Evolutionary conservation across 2,888 invertebrate species (phyloP).

Genomic region (Altica lythri): DNA sequence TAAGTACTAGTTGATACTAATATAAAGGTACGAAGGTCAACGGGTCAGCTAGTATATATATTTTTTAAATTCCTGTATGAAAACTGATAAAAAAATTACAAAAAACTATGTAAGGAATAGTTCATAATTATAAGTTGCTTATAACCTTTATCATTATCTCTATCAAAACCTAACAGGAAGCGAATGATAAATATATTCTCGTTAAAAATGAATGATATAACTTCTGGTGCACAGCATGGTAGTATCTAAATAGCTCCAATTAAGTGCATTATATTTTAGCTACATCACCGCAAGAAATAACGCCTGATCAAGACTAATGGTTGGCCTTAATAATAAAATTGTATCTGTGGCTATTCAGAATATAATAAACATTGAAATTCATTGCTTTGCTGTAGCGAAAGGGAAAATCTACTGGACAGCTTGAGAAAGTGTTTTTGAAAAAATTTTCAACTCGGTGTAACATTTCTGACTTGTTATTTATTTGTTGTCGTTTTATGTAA

Average conservation of each 20-base stretch:
- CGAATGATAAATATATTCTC: constrained; percentile 22
- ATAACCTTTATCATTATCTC: no score
- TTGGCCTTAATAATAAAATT: constrained; percentile 20
- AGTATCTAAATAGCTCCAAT: constrained; percentile 27
- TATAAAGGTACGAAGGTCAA: no score
- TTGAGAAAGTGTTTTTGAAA: neutral
- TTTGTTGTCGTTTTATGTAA: no score
- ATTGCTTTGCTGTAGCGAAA: neutral
- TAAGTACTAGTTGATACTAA: no score
- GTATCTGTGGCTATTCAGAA: constrained; percentile 21
- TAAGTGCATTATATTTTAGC: constrained; percentile 28
- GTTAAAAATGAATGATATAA: constrained; percentile 27
- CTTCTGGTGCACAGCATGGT: constrained; percentile 25
- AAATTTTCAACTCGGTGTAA: no score
- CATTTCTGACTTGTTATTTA: no score
- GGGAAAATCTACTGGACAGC: neutral
- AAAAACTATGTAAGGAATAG: no score
- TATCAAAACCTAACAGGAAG: no score
- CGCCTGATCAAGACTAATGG: constrained; percentile 30
- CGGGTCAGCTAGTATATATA: no score
- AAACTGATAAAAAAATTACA: no score
- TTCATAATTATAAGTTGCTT: no score
- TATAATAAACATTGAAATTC: constrained; percentile 14
- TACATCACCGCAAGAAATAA: constrained; percentile 26
- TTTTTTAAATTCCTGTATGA: no score